These are phyloP conservation scores for Calliphora vicina DNA, from an alignment of 1,140 invertebrate species.

Conservation along the genomic window DNA sequence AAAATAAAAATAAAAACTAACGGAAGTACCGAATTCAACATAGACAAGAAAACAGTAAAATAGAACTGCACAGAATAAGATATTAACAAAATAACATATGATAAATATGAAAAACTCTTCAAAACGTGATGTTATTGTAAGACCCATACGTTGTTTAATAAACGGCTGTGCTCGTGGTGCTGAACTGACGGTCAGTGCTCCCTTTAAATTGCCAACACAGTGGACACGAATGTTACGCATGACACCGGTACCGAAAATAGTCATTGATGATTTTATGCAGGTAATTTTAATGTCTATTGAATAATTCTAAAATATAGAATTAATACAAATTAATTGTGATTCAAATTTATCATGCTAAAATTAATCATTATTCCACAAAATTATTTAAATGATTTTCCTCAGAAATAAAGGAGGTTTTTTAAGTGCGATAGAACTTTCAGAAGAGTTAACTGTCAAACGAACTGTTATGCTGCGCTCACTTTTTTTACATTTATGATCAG, in stretches of 20 bases:
- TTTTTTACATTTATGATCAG: too few relatives aligned
- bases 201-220: conserved; percentile 65
- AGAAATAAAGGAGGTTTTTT: too few relatives aligned
- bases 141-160: conserved; percentile 53
- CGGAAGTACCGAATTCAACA: too few relatives aligned
- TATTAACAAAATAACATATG: neutral
- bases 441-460: too few relatives aligned
- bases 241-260: conserved; percentile 58
- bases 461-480: too few relatives aligned
- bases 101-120: conserved; percentile 45
- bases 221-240: conserved; percentile 68
- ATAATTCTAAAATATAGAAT: too few relatives aligned
- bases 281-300: conserved; percentile 54
- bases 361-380: too few relatives aligned
- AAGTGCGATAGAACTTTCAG: too few relatives aligned
- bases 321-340: too few relatives aligned
- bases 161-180: conserved; percentile 49
- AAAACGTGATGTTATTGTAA: conserved; percentile 51
- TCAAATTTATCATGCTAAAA: too few relatives aligned
- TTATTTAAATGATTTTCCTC: too few relatives aligned
- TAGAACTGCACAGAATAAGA: neutral
- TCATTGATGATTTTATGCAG: conserved; percentile 65
- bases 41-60: too few relatives aligned
- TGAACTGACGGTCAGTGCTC: conserved; percentile 59
- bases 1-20: neutral